These are phyloP conservation scores for Ormyrus thymus DNA, from an alignment of 2,888 invertebrate genomes.

Conservation along the genomic window DNA sequence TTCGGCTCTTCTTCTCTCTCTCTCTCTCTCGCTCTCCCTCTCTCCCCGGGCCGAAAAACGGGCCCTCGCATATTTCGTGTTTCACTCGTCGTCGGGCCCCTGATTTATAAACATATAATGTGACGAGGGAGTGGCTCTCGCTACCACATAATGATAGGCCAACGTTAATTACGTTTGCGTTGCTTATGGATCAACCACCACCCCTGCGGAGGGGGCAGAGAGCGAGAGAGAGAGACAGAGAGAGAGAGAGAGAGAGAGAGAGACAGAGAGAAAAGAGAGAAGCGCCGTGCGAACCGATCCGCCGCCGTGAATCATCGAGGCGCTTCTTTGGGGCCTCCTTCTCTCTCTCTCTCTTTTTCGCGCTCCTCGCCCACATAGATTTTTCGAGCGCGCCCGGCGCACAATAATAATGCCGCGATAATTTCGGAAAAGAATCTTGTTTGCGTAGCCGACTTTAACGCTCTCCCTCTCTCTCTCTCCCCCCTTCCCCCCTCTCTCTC, in stretches of 20 bases:
- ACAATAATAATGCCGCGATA: slow-evolving; percentile 31
- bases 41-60: not conserved
- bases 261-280: too few species aligned
- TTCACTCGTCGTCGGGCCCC: slow-evolving; percentile 62
- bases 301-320: slow-evolving; percentile 54
- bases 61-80: slow-evolving; percentile 55
- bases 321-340: slow-evolving; percentile 18
- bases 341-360: not conserved
- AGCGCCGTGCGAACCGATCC: slow-evolving; percentile 54
- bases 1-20: slow-evolving; percentile 38
- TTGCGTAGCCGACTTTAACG: slow-evolving; percentile 51
- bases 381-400: slow-evolving; percentile 18
- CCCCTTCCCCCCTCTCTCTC: slow-evolving; percentile 38
- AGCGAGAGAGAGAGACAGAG: too few species aligned
- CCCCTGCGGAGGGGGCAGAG: not conserved
- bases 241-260: too few species aligned
- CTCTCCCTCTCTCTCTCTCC: slow-evolving; percentile 35
- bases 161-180: slow-evolving; percentile 74
- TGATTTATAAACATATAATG: slow-evolving; percentile 76
- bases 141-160: slow-evolving; percentile 75
- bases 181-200: slow-evolving; percentile 60
- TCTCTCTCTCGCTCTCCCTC: slow-evolving; percentile 27
- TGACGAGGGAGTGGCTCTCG: slow-evolving; percentile 75
- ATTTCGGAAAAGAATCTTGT: slow-evolving; percentile 49
- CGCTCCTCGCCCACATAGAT: not conserved